These are phyloP conservation scores for Phoeniculus purpureus DNA, from an alignment of 2,797 vertebrate genomes.

Conservation along the genomic window DNA sequence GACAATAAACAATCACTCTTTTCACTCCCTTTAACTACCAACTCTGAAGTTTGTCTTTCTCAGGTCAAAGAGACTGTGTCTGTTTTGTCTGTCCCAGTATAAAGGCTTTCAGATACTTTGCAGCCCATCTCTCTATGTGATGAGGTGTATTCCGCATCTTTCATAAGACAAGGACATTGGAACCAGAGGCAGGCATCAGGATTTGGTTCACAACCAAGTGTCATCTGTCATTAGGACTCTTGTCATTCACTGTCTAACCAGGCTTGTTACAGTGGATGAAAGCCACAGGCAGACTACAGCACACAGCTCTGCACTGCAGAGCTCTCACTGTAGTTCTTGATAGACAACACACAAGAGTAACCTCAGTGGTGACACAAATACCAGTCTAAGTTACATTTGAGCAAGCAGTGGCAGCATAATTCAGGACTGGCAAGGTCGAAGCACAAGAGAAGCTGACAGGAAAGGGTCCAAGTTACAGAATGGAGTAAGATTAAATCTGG, in stretches of 20 bases:
- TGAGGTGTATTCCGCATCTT: background rate
- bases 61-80: background rate
- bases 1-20: background rate
- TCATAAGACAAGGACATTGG: background rate
- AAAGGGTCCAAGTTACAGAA: background rate
- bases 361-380: background rate
- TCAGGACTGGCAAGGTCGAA: background rate
- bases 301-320: background rate
- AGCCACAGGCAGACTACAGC: background rate
- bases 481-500: background rate
- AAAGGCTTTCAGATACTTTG: background rate
- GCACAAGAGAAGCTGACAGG: background rate
- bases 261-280: background rate
- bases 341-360: background rate
- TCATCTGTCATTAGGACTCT: background rate
- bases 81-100: background rate
- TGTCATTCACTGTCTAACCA: background rate
- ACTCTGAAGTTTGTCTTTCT: background rate
- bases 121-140: background rate
- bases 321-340: background rate
- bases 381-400: conserved; percentile 5
- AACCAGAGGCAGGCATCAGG: background rate
- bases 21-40: background rate
- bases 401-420: background rate
- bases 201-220: background rate